Conservation (phyloP, 2,888 invertebrate genomes). For the Leptarthrus brevirostris region DNA sequence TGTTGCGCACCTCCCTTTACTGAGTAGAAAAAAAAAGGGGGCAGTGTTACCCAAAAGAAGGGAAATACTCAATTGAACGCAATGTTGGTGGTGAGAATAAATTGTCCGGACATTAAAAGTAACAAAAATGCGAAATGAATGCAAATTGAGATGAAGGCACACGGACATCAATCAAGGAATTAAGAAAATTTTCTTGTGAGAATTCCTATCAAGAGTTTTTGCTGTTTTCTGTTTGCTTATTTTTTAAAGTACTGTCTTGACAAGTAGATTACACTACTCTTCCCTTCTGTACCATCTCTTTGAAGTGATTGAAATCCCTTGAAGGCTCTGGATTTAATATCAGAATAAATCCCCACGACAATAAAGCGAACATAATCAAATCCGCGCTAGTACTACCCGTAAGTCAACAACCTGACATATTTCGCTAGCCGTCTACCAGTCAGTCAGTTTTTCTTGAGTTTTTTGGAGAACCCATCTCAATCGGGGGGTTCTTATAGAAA, state of each 20-base stretch:
- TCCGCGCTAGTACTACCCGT: constrained; percentile 15
- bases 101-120: constrained; percentile 32
- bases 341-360: constrained; percentile 11
- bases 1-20: constrained; percentile 32
- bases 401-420: constrained; percentile 32
- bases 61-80: constrained; percentile 43
- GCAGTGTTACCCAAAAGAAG: constrained; percentile 14
- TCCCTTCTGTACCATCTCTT: not conserved
- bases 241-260: no score
- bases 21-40: constrained; percentile 11
- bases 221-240: no score
- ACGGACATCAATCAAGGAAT: not conserved
- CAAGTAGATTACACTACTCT: no score
- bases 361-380: constrained; percentile 23
- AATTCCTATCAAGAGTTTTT: no score
- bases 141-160: constrained; percentile 18
- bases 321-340: not conserved
- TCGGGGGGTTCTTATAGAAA: constrained; percentile 11
- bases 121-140: constrained; percentile 26
- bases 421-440: not conserved
- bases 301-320: constrained; percentile 39
- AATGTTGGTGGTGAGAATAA: constrained; percentile 19
- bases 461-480: not conserved
- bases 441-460: not conserved
- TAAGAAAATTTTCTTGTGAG: not conserved